phyloP scores from a whole-genome alignment of 2,113 vertebrate species.

The Dromaius novaehollandiae region DNA sequence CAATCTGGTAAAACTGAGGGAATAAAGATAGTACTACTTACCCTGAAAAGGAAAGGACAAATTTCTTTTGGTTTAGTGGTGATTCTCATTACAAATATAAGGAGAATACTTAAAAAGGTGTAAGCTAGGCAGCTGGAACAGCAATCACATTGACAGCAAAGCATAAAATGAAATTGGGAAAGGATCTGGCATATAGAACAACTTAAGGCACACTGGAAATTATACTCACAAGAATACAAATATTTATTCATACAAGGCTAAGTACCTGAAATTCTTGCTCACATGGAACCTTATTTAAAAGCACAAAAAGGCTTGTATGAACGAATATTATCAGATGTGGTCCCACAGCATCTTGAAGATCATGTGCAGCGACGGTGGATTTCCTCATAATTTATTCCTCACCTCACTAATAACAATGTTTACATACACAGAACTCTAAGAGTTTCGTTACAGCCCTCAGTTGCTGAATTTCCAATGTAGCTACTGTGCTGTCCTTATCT shows the following conservation, averaged over 20 bases:
- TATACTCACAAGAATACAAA: background rate
- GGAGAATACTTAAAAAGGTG: background rate
- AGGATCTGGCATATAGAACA: background rate
- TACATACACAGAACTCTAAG: background rate
- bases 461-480: background rate
- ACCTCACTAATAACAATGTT: background rate
- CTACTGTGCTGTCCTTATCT: background rate
- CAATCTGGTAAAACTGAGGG: background rate
- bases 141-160: background rate
- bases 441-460: background rate
- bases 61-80: background rate
- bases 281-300: background rate
- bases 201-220: background rate
- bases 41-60: background rate
- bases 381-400: background rate
- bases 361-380: accelerated
- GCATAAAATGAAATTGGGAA: background rate
- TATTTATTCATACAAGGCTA: background rate
- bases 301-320: background rate
- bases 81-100: background rate
- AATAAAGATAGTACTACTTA: background rate
- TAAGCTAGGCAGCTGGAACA: background rate
- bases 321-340: background rate
- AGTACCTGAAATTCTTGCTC: background rate
- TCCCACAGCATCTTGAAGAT: background rate